Conservation (phyloP, 37 sponge, comb jelly and placozoan species). For the Cladorhizidae sp. region DNA sequence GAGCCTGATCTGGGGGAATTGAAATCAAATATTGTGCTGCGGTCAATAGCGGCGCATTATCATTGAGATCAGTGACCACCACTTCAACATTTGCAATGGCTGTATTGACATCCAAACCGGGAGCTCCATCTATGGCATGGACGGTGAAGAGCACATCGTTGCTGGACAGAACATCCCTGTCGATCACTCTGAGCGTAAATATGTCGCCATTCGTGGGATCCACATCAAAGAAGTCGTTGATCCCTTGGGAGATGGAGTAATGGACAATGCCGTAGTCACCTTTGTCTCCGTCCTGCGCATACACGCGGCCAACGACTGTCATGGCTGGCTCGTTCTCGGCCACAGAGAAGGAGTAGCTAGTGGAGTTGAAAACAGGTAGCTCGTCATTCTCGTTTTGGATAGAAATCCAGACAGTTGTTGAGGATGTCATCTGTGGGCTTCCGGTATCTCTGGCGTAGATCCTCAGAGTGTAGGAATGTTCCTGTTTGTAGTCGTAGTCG, state of each 20-base stretch:
- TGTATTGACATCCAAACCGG: neutral
- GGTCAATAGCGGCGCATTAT: constrained; percentile 63
- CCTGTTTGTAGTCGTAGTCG: constrained; percentile 49
- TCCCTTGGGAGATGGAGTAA: constrained; percentile 33
- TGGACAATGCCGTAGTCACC: constrained; percentile 23
- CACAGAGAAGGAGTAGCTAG: constrained; percentile 31
- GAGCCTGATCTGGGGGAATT: constrained; percentile 3
- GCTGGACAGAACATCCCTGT: constrained; percentile 24
- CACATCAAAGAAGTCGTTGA: constrained; percentile 31
- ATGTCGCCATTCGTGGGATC: constrained; percentile 38
- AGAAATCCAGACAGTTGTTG: constrained; percentile 23
- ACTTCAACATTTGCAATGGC: constrained; percentile 37
- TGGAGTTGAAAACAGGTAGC: constrained; percentile 40
- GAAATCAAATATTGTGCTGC: constrained; percentile 25
- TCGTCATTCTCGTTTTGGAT: constrained; percentile 63
- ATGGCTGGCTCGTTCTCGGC: constrained; percentile 27
- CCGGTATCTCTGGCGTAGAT: constrained; percentile 76
- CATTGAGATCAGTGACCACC: constrained; percentile 59
- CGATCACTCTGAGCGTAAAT: constrained; percentile 14
- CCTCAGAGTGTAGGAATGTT: constrained; percentile 27
- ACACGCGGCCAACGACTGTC: constrained; percentile 19
- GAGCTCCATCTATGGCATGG: neutral
- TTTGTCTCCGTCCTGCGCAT: constrained; percentile 50
- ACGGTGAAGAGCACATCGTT: constrained; percentile 1
- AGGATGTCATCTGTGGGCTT: constrained; percentile 7